Percentiles rank a stretch among this genome's conserved stretches.
Conservation (phyloP, 2,888 invertebrate species). For the Eledona agricola region DNA sequence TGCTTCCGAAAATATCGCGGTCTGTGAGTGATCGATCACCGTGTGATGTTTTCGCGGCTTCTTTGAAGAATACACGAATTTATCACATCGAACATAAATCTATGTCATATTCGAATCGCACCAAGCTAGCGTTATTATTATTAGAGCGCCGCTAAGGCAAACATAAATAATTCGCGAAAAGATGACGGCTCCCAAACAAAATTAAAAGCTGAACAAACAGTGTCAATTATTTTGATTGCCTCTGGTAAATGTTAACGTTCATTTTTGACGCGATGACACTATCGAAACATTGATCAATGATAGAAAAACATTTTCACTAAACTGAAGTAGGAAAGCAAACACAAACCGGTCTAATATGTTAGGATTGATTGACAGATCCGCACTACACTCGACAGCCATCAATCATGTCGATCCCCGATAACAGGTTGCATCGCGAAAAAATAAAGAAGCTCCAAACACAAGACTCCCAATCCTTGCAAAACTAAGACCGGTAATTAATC, state of each 20-base stretch:
- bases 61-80: slow-evolving; percentile 19
- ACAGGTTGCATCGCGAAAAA: slow-evolving; percentile 31
- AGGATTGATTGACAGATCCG: slow-evolving; percentile 38
- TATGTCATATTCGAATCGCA: slow-evolving; percentile 20
- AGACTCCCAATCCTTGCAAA: slow-evolving; percentile 2
- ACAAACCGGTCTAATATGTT: slow-evolving; percentile 38
- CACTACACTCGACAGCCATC: slow-evolving; percentile 38
- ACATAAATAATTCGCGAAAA: slow-evolving; percentile 27
- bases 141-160: slow-evolving; percentile 18
- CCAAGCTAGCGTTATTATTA: slow-evolving; percentile 19
- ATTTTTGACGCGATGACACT: slow-evolving; percentile 38
- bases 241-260: slow-evolving; percentile 36
- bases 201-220: slow-evolving; percentile 39
- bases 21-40: slow-evolving; percentile 12
- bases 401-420: slow-evolving; percentile 35
- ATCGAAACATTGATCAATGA: slow-evolving; percentile 40
- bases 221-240: slow-evolving; percentile 39
- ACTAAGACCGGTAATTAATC: not conserved
- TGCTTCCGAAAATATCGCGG: too few relatives aligned
- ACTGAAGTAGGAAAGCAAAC: slow-evolving; percentile 38
- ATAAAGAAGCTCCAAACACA: slow-evolving; percentile 23
- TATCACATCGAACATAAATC: slow-evolving; percentile 16
- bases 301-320: slow-evolving; percentile 39
- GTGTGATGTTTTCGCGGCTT: slow-evolving; percentile 14
- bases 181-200: slow-evolving; percentile 20